phyloP scores from a whole-genome alignment of 1,140 invertebrate genomes.

The Aphaenogaster rudis region DNA sequence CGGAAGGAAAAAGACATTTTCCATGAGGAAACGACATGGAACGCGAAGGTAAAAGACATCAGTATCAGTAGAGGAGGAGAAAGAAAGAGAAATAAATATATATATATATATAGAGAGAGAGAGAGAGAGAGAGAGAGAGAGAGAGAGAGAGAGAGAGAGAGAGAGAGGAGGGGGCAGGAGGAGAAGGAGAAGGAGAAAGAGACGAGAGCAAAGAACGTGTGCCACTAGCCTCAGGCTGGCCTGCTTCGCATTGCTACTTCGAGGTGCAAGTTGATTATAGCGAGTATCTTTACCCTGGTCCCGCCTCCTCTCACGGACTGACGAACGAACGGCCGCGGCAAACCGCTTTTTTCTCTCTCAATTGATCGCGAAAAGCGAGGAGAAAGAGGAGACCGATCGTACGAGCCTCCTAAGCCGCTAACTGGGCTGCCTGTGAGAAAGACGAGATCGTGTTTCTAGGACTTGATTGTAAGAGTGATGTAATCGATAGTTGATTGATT shows the following conservation, averaged over 20 bases:
- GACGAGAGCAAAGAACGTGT: conserved; percentile 67
- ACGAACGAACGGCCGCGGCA: conserved; percentile 66
- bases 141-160: conserved; percentile 7
- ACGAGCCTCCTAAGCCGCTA: conserved; percentile 23
- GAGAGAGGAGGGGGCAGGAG: conserved; percentile 30
- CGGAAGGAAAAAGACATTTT: conserved; percentile 36
- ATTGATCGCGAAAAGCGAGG: conserved; percentile 78
- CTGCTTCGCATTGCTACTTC: conserved; percentile 81
- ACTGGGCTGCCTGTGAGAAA: conserved; percentile 56
- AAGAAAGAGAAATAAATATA: background rate
- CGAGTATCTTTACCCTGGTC: conserved; percentile 71
- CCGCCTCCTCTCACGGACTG: conserved; percentile 57
- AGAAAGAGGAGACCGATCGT: conserved; percentile 68
- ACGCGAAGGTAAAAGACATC: conserved; percentile 38
- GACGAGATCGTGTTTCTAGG: conserved; percentile 52
- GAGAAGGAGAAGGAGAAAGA: conserved; percentile 38
- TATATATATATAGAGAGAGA: conserved; percentile 4
- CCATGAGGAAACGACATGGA: conserved; percentile 5
- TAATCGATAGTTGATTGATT: conserved; percentile 16
- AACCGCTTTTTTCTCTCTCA: conserved; percentile 76
- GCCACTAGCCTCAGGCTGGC: conserved; percentile 79
- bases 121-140: conserved; percentile 39
- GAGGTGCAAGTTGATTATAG: conserved; percentile 76
- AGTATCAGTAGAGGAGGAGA: background rate
- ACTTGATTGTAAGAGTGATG: conserved; percentile 19